Conservation (phyloP, 2,113 vertebrate species). For the Centrocercus urophasianus region DNA sequence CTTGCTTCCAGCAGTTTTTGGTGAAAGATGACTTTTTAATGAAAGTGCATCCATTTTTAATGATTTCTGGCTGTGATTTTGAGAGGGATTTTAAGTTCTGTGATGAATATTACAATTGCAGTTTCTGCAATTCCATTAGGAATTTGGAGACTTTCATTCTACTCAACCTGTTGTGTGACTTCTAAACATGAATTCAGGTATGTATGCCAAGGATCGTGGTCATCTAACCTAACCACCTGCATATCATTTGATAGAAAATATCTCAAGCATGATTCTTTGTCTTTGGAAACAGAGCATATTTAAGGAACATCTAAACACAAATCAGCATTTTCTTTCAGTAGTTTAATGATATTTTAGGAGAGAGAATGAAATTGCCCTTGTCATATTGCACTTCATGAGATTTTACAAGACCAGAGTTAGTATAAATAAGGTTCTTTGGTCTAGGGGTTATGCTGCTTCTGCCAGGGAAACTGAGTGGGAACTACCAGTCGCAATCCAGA, state of each 20-base stretch:
- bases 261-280: not conserved
- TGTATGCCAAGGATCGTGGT: fast-evolving
- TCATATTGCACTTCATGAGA: not conserved
- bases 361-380: not conserved
- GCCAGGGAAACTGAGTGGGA: not conserved
- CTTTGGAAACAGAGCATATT: not conserved
- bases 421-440: not conserved
- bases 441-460: not conserved
- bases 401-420: not conserved
- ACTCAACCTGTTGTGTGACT: not conserved
- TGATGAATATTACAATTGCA: not conserved
- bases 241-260: not conserved
- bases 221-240: not conserved
- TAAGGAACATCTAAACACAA: not conserved
- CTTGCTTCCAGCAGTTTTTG: not conserved
- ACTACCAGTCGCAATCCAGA: not conserved
- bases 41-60: not conserved
- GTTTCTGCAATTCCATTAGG: not conserved
- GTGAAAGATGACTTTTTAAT: not conserved
- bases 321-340: fast-evolving
- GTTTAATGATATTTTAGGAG: not conserved
- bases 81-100: not conserved
- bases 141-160: not conserved
- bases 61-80: too few relatives aligned
- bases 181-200: not conserved